Conservation (phyloP, 2,113 vertebrate species). For the Promerops cafer region DNA sequence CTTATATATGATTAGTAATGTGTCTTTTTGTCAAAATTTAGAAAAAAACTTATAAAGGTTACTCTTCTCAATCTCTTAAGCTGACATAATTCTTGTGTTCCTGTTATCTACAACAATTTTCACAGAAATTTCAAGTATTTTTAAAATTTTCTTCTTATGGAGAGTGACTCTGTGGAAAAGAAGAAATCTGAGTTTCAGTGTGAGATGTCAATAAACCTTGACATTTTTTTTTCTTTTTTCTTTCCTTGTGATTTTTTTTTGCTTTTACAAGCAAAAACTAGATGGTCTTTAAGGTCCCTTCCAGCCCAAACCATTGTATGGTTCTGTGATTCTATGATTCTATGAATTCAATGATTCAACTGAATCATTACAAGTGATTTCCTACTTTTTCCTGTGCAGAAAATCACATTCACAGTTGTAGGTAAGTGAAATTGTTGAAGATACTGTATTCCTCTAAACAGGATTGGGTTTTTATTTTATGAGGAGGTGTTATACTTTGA, state of each 20-base stretch:
- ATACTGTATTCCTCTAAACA: neutral
- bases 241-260: neutral
- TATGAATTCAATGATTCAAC: too few species aligned
- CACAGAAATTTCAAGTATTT: neutral
- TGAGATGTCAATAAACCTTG: neutral
- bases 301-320: too few species aligned
- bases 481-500: neutral
- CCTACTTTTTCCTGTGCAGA: neutral
- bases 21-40: neutral
- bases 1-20: neutral
- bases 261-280: too few species aligned
- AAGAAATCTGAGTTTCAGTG: neutral
- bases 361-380: neutral
- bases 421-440: neutral
- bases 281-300: too few species aligned
- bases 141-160: neutral
- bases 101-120: neutral
- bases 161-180: neutral
- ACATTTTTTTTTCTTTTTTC: neutral
- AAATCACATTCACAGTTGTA: neutral
- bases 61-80: neutral
- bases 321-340: too few species aligned
- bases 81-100: neutral
- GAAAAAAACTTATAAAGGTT: neutral
- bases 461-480: neutral